Percentiles rank a stretch among this genome's conserved stretches.
Conservation (phyloP, 2,113 vertebrate genomes). For the Pavo muticus region DNA sequence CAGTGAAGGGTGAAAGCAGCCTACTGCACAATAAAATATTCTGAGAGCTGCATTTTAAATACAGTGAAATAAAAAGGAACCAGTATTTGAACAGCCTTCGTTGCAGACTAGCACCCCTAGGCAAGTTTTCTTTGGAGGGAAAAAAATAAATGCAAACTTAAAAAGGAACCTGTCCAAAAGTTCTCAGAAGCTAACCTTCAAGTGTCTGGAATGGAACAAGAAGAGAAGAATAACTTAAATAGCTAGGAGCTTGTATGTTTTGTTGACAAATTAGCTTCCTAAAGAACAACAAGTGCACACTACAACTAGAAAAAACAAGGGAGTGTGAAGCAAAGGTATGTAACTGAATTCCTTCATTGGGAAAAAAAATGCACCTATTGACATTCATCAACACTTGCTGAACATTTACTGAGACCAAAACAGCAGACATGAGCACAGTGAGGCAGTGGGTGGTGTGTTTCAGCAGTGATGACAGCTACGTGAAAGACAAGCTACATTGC, state of each 20-base stretch:
- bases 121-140: neutral
- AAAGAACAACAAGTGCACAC: neutral
- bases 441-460: neutral
- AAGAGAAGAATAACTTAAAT: neutral
- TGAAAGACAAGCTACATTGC: neutral
- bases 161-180: neutral
- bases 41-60: neutral
- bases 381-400: neutral
- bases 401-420: neutral
- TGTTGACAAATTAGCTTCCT: neutral
- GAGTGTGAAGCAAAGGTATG: neutral
- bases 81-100: neutral
- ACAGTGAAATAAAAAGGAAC: neutral
- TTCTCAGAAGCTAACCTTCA: neutral
- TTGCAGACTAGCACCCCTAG: neutral
- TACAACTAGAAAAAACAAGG: neutral
- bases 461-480: too few species aligned
- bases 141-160: neutral
- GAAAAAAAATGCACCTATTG: neutral
- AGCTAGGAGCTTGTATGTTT: neutral
- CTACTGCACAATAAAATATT: neutral
- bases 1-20: constrained; percentile 9
- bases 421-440: neutral
- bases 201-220: neutral
- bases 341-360: neutral